Conservation (phyloP, 2,113 vertebrate species). For the Uria lomvia region DNA sequence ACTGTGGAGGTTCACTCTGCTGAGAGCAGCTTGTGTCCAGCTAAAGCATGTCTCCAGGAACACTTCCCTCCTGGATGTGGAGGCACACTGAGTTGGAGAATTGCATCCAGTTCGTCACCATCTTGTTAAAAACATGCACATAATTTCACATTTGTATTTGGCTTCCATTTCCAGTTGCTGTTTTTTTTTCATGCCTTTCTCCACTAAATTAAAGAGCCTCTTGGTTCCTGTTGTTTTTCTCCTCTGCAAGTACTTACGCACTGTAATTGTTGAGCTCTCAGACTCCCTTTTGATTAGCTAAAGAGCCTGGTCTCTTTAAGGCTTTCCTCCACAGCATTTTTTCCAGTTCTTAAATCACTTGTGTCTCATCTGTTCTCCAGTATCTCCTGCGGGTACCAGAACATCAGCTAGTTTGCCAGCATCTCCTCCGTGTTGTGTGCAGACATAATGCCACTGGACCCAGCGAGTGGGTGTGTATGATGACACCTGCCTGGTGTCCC, state of each 20-base stretch:
- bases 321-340: not conserved
- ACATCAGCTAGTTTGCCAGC: not conserved
- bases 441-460: not conserved
- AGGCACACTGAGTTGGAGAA: not conserved
- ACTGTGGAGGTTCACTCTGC: not conserved
- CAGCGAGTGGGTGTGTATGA: not conserved
- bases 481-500: not conserved
- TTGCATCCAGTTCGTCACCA: not conserved
- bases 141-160: not conserved
- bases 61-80: fast-evolving
- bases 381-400: not conserved
- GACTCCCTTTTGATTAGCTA: not conserved
- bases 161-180: not conserved
- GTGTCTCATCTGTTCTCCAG: not conserved
- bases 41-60: not conserved
- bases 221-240: not conserved
- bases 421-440: not conserved
- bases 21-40: not conserved
- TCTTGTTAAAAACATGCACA: not conserved
- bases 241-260: not conserved
- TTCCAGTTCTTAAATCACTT: not conserved
- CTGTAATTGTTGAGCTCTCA: constrained; percentile 6
- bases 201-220: not conserved
- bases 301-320: not conserved
- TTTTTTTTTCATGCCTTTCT: not conserved